Conservation (phyloP, 1,140 invertebrate genomes). For the Saccostrea glomerata region DNA sequence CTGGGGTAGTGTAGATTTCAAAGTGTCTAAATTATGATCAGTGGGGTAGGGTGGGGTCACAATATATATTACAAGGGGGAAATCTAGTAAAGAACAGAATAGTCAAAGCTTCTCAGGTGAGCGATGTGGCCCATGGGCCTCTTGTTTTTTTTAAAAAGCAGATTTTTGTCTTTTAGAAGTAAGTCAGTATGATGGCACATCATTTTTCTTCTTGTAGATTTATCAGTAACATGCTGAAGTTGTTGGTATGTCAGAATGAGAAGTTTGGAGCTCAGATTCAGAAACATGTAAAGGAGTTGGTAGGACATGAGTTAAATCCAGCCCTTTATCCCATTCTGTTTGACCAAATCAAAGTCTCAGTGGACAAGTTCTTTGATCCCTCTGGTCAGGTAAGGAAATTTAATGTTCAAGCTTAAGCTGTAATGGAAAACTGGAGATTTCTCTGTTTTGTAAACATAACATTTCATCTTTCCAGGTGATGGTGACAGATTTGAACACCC, state of each 20-base stretch:
- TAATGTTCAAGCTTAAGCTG: background rate
- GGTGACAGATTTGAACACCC: constrained; percentile 90
- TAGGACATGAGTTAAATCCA: constrained; percentile 97
- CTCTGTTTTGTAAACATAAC: too few species aligned
- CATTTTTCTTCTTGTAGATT: constrained; percentile 83
- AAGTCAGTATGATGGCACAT: background rate
- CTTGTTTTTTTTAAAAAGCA: too few species aligned
- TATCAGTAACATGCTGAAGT: constrained; percentile 91
- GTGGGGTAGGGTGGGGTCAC: too few species aligned
- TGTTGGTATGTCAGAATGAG: constrained; percentile 96
- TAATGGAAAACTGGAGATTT: too few species aligned
- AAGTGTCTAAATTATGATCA: too few species aligned
- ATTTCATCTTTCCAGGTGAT: constrained; percentile 84
- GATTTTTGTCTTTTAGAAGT: too few species aligned
- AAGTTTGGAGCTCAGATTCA: constrained; percentile 97
- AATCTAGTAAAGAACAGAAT: too few species aligned
- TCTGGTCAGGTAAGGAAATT: constrained; percentile 88
- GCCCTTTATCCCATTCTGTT: constrained; percentile 97
- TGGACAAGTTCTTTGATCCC: constrained; percentile 98
- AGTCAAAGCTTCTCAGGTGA: too few species aligned
- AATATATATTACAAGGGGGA: too few species aligned
- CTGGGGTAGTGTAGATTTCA: too few species aligned
- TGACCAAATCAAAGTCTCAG: constrained; percentile 97
- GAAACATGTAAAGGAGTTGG: constrained; percentile 96
- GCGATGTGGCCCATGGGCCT: too few species aligned